phyloP scores from a whole-genome alignment of 2,888 invertebrate species.

The Brachypterus glaber region DNA sequence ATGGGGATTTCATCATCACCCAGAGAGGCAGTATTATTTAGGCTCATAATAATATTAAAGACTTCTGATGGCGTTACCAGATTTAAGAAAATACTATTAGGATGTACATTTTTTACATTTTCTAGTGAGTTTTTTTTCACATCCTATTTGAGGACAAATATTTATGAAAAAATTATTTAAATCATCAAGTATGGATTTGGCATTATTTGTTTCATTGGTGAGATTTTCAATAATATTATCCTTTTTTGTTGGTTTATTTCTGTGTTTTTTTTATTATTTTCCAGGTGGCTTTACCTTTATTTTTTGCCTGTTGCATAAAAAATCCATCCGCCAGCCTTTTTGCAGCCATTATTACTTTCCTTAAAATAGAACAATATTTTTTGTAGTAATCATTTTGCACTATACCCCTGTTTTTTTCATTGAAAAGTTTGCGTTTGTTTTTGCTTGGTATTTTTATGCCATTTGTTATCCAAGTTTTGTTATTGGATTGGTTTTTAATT shows the following conservation, averaged over 20 bases:
- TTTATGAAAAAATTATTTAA: constrained; percentile 9
- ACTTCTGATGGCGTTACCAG: constrained; percentile 6
- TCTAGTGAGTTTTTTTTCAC: background rate
- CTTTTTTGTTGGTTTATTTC: background rate
- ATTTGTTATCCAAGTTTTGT: background rate
- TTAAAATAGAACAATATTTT: background rate
- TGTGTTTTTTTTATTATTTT: background rate
- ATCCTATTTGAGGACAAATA: constrained; percentile 4
- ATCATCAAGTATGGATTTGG: background rate
- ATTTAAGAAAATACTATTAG: background rate
- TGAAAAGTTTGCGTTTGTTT: background rate
- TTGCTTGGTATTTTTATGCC: background rate
- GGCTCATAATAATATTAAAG: constrained; percentile 4
- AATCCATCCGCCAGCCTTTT: background rate
- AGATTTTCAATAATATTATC: background rate
- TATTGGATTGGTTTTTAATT: background rate
- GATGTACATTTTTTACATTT: background rate
- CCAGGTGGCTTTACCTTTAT: background rate
- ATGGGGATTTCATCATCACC: constrained; percentile 12
- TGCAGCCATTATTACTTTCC: background rate
- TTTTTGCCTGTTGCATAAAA: background rate
- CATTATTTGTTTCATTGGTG: background rate
- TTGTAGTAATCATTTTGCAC: background rate
- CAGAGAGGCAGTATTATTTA: constrained; percentile 10
- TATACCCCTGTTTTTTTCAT: background rate